Percentiles rank a stretch among this genome's conserved stretches.
phyloP scores from a whole-genome alignment of 2,888 invertebrate genomes.

The Teleiodes luculella region DNA sequence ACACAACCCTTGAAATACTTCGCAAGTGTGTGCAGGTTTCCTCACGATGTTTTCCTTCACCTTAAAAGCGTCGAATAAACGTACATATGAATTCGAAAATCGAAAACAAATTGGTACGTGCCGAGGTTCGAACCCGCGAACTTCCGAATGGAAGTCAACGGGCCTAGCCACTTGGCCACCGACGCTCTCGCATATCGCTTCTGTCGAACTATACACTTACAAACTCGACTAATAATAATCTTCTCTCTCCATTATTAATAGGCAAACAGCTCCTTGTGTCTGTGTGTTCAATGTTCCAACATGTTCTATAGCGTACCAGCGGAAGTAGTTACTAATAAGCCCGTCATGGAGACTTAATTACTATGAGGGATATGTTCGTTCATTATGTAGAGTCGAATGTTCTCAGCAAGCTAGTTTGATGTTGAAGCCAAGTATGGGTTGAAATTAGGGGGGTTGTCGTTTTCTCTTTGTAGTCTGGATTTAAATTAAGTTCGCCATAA shows the following conservation, averaged over 20 bases:
- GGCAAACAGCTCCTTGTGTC: conserved; percentile 14
- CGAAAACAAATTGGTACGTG: too few relatives aligned
- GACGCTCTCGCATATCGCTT: not conserved
- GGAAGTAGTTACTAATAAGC: conserved; percentile 48
- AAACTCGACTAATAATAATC: not conserved
- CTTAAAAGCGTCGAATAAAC: too few relatives aligned
- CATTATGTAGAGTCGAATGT: not conserved
- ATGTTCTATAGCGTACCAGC: conserved; percentile 20
- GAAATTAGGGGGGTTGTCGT: too few relatives aligned
- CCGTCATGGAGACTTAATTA: conserved; percentile 50
- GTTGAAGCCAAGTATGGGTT: not conserved
- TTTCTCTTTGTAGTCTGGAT: too few relatives aligned
- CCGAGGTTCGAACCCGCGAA: too few relatives aligned
- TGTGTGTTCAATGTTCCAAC: not conserved
- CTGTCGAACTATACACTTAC: not conserved
- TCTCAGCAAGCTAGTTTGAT: not conserved
- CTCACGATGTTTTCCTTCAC: too few relatives aligned
- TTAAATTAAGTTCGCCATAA: too few relatives aligned
- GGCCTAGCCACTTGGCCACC: too few relatives aligned
- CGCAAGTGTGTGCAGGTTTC: too few relatives aligned
- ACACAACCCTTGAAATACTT: too few relatives aligned
- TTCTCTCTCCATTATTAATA: not conserved
- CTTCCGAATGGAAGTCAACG: too few relatives aligned
- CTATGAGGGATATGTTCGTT: conserved; percentile 28
- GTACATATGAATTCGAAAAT: too few relatives aligned